Percentiles rank a stretch among this genome's conserved stretches.
Evolutionary conservation across 35 echinoderm and acorn worm species (phyloP).

Genomic region (Apostichopus parvimensis): DNA sequence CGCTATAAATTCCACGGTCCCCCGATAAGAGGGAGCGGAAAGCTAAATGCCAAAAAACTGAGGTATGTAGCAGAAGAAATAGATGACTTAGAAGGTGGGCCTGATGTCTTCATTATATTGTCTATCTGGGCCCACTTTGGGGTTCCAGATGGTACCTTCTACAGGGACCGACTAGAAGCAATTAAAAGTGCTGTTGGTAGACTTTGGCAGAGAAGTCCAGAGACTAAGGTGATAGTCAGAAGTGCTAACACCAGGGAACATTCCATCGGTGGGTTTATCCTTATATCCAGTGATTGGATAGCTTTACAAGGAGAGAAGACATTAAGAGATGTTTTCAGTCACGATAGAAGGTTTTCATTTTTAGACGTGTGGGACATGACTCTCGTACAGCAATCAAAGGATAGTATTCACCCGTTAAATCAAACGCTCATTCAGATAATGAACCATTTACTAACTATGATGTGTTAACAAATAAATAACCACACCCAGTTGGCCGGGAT

Average conservation of each 20-base stretch:
- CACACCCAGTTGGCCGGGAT: too few species aligned
- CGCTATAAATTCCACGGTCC: background rate
- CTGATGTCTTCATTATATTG: background rate
- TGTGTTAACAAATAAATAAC: background rate
- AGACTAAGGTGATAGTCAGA: conserved; percentile 7
- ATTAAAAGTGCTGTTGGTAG: background rate
- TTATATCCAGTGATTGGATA: conserved; percentile 28
- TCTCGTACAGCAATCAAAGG: background rate
- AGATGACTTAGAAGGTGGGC: conserved; percentile 4
- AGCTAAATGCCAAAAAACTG: background rate
- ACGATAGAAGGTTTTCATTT: background rate
- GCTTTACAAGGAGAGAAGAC: conserved; percentile 15
- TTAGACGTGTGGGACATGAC: conserved; percentile 25
- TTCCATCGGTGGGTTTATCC: conserved; percentile 18
- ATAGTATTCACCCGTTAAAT: background rate
- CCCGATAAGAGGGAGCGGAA: background rate
- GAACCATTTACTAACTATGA: conserved; percentile 6
- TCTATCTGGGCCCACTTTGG: conserved; percentile 31
- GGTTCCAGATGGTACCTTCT: background rate
- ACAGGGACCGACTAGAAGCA: conserved; percentile 2
- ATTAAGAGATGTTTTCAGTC: background rate
- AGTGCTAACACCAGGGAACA: conserved; percentile 20
- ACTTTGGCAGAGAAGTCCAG: conserved; percentile 15
- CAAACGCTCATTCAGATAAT: conserved; percentile 7
- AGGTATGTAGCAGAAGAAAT: conserved; percentile 4